phyloP scores from a whole-genome alignment of 2,113 vertebrate species.

The Burhinus bistriatus region DNA sequence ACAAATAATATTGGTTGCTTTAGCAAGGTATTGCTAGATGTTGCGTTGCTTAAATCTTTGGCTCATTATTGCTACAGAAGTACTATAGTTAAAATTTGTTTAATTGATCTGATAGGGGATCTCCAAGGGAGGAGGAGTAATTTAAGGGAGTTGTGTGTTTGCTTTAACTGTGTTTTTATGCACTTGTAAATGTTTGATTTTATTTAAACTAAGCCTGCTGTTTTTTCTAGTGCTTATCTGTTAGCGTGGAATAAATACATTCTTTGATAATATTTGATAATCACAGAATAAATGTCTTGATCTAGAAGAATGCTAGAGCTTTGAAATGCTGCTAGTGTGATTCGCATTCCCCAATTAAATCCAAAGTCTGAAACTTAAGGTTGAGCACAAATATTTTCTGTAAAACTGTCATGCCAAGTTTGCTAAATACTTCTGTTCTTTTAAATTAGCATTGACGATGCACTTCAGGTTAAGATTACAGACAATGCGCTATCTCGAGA shows the following conservation, averaged over 20 bases:
- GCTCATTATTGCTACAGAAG: not conserved
- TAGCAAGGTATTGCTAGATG: not conserved
- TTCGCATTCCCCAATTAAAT: not conserved
- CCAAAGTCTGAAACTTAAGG: fast-evolving
- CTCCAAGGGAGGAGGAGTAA: not conserved
- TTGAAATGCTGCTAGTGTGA: fast-evolving
- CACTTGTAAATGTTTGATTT: not conserved
- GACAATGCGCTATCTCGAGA: conserved; percentile 97
- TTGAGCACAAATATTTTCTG: not conserved
- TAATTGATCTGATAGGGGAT: not conserved
- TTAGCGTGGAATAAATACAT: not conserved
- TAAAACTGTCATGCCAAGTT: too few species aligned
- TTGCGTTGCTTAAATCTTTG: not conserved
- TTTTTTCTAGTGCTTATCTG: not conserved
- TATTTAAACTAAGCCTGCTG: not conserved
- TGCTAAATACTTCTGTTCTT: not conserved
- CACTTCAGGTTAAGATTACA: conserved; percentile 98
- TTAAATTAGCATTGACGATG: conserved; percentile 89
- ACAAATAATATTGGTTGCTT: not conserved
- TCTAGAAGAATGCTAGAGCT: not conserved
- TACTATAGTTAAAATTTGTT: not conserved
- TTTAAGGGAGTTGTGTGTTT: not conserved
- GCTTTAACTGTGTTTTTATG: not conserved
- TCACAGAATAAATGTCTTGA: not conserved
- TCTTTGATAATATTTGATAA: not conserved